Percentiles rank a stretch among this genome's conserved stretches.
phyloP scores from a whole-genome alignment of 2,113 vertebrate genomes.

The Willisornis vidua region DNA sequence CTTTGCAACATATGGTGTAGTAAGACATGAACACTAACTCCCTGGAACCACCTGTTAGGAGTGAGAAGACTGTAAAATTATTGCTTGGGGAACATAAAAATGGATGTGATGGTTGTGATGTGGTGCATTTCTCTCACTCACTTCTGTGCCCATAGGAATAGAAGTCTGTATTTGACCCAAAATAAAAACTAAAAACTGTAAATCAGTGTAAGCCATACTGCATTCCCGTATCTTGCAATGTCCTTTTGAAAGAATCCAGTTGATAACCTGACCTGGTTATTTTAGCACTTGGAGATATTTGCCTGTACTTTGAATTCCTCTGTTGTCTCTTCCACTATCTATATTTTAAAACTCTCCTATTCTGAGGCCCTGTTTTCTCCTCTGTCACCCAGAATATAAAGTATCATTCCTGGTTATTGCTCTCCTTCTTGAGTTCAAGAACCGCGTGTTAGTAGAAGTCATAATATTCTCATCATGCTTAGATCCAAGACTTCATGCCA shows the following conservation, averaged over 20 bases:
- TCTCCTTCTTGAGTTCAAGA: background rate
- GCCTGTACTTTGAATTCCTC: background rate
- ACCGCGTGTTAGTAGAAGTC: background rate
- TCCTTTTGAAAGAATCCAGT: background rate
- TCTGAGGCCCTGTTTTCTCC: background rate
- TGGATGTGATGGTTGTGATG: background rate
- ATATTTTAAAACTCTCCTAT: background rate
- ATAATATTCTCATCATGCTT: background rate
- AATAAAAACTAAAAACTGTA: background rate
- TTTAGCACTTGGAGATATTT: background rate
- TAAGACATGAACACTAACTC: background rate
- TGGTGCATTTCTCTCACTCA: background rate
- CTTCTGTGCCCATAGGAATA: background rate
- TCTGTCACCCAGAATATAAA: background rate
- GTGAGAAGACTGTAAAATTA: background rate
- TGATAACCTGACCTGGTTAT: background rate
- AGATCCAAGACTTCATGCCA: background rate
- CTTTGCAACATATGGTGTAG: background rate
- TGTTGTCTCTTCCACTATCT: background rate
- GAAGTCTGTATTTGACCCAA: background rate
- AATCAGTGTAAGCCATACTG: background rate
- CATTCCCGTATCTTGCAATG: background rate
- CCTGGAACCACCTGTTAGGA: constrained; percentile 2
- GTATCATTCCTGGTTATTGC: background rate
- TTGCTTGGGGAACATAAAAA: background rate